These are phyloP conservation scores for Physella acuta DNA, from an alignment of 1,140 invertebrate genomes.

Conservation along the genomic window DNA sequence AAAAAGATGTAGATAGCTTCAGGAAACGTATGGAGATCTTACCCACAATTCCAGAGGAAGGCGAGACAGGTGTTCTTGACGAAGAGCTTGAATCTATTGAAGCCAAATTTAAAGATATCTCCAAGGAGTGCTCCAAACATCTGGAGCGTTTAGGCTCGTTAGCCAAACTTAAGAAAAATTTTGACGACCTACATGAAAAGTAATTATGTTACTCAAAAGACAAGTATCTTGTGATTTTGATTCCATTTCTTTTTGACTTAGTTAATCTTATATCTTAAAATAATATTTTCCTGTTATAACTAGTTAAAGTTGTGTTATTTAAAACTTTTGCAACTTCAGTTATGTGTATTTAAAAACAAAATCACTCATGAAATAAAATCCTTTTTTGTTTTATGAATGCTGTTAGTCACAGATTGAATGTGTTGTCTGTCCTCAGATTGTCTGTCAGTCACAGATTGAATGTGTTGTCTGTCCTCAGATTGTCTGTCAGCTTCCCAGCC, in stretches of 20 bases:
- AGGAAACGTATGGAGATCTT: slow-evolving; percentile 46
- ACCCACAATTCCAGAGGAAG: slow-evolving; percentile 48
- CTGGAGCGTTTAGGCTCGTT: slow-evolving; percentile 44
- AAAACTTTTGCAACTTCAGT: no score
- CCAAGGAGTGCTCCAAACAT: slow-evolving; percentile 45
- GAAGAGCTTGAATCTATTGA: slow-evolving; percentile 52
- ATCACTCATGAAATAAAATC: no score
- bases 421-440: slow-evolving; percentile 64
- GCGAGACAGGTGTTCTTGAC: slow-evolving; percentile 46
- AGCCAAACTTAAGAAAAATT: slow-evolving; percentile 47
- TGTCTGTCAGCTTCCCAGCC: slow-evolving; percentile 80
- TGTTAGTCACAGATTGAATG: no score
- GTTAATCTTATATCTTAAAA: no score
- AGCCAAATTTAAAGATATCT: slow-evolving; percentile 50
- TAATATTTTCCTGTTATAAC: no score
- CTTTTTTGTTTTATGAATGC: no score
- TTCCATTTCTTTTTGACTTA: no score
- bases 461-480: slow-evolving; percentile 60
- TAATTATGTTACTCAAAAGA: no score
- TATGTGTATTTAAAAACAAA: no score
- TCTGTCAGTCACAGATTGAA: no score
- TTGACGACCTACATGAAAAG: slow-evolving; percentile 61
- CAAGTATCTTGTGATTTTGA: no score
- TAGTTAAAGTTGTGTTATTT: no score
- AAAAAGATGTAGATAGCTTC: slow-evolving; percentile 48